phyloP scores from a whole-genome alignment of 1,140 invertebrate species.

The Sinella curviseta region DNA sequence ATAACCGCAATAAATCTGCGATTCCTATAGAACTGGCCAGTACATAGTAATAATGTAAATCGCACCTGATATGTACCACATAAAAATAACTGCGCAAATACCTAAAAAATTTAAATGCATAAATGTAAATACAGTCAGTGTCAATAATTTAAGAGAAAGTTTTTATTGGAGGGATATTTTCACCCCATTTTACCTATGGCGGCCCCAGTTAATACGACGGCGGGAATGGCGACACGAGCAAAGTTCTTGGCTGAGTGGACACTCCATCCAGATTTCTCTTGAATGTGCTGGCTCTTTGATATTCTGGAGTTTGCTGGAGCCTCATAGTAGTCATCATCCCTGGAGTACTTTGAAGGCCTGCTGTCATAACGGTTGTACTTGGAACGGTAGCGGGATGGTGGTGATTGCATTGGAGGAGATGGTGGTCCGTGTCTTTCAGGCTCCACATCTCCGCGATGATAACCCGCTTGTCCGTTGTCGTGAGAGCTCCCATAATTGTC shows the following conservation, averaged over 20 bases:
- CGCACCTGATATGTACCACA: constrained; percentile 47
- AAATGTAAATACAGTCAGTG: too few relatives aligned
- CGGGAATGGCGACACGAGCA: constrained; percentile 47
- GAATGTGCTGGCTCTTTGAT: constrained; percentile 29
- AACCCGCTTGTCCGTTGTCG: neutral
- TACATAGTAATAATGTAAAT: too few relatives aligned
- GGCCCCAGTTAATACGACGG: constrained; percentile 36
- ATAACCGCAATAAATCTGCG: too few relatives aligned
- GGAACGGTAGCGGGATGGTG: neutral
- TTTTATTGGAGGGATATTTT: too few relatives aligned
- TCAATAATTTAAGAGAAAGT: too few relatives aligned
- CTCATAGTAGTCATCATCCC: neutral
- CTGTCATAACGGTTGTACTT: neutral
- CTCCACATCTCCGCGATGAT: neutral
- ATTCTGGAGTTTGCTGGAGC: constrained; percentile 34
- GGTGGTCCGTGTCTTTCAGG: neutral
- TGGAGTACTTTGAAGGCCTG: neutral
- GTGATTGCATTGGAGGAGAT: neutral
- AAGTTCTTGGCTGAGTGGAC: constrained; percentile 43
- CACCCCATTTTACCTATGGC: too few relatives aligned
- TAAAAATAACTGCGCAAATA: constrained; percentile 45
- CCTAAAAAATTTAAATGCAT: too few relatives aligned
- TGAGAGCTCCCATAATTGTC: neutral
- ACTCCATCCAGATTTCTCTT: constrained; percentile 39
- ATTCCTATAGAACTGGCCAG: too few relatives aligned